Base-by-base conservation (phyloP, 2,113 vertebrate species). In the Notechis scutatus region DNA sequence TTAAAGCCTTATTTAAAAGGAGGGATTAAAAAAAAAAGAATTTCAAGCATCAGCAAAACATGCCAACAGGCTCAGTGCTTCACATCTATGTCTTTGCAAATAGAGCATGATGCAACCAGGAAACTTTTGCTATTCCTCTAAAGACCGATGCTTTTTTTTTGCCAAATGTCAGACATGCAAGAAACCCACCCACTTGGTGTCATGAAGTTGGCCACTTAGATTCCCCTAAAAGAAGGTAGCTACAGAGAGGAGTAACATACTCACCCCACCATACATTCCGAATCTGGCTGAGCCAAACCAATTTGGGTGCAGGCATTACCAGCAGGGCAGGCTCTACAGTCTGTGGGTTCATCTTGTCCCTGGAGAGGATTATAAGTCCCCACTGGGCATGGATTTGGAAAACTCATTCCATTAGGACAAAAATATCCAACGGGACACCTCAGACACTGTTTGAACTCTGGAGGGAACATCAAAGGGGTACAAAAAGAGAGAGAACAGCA, bases 351-450 rank as follows among this genome's bases (percentile, higher is more conserved):
- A 0, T 98, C 98, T 95, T 98, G 98, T 0, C 98, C 98, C 56
- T 97, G 97, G 64, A 98, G 95, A n/a, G 98, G 98, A 93, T 97
- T 98, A 87, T 98, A 98, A 0, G 95, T 98, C 18, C 98, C 98
- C 0, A 97, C 95, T 18, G 96, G 98, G 95, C 98, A 99, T 0
- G 98, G 98, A 55, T 96, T 88, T 1, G 98, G 98, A 59, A 97
- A 96, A 42, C 92, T 97, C 55, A 93, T 97, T 90, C 98, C 98
- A 92, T 95, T 96, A 9, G 98, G 98, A 92, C 98, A 99, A 96
- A 98, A 99, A 95, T 98, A 98, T 50, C 98, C 98, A 64, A 95
- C 97, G 0, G 98, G 98, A 90, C 98, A 99, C 96, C 97, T 98
- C 59, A 98, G 93, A 95, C 98, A 99, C 91, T 95, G 96, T 54